A percentile compares a stretch with the other conserved stretches of the same genome.
These are phyloP conservation scores for Gymnoscopelus braueri DNA, from an alignment of 2,797 vertebrate species.

Conservation along the genomic window DNA sequence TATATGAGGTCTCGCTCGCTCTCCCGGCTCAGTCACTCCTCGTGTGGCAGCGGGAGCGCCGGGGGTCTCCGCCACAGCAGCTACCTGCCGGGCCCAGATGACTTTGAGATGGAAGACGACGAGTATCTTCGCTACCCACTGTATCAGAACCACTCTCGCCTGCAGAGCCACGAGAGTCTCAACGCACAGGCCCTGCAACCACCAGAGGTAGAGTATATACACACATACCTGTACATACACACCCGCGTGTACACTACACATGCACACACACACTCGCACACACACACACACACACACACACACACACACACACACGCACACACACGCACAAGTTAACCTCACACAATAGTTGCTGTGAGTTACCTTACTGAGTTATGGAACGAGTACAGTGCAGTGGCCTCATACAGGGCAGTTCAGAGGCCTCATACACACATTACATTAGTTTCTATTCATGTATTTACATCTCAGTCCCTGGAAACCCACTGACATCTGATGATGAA, in stretches of 20 bases:
- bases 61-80: conserved; percentile 44
- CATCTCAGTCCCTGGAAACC: conserved; percentile 21
- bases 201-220: conserved; percentile 47
- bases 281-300: conserved; percentile 6
- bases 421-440: conserved; percentile 44
- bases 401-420: conserved; percentile 50
- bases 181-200: conserved; percentile 33
- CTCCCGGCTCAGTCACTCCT: conserved; percentile 72
- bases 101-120: conserved; percentile 54
- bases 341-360: not conserved
- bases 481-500: conserved; percentile 12
- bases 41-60: conserved; percentile 57
- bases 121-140: conserved; percentile 28
- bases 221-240: not conserved
- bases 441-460: conserved; percentile 55
- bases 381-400: conserved; percentile 54
- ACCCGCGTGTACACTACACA: conserved; percentile 1
- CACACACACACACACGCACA: conserved; percentile 3
- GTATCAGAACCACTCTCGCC: conserved; percentile 51
- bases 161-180: conserved; percentile 60
- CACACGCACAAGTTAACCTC: not conserved
- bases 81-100: conserved; percentile 48
- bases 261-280: not conserved
- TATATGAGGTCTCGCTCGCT: conserved; percentile 43
- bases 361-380: conserved; percentile 22